phyloP scores from a whole-genome alignment of 1,140 invertebrate species.

The Physella acuta region DNA sequence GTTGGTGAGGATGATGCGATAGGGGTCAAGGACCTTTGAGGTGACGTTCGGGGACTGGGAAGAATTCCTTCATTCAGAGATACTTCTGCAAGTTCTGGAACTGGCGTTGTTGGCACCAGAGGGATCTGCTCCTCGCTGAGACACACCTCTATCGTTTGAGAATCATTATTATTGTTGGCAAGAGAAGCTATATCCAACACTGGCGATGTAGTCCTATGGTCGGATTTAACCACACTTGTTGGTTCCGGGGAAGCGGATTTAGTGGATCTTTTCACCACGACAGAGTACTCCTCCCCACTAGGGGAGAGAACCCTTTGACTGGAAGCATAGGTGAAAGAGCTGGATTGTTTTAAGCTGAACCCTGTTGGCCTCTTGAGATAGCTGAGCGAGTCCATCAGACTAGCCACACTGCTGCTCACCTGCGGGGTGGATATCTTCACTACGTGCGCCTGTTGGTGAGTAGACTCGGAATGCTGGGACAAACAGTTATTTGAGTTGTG shows the following conservation, averaged over 20 bases:
- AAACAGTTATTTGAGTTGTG: not conserved
- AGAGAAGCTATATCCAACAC: not conserved
- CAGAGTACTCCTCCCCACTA: slow-evolving; percentile 15
- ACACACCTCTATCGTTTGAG: not conserved
- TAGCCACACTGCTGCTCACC: not conserved
- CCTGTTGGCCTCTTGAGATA: not conserved
- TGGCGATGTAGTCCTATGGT: not conserved
- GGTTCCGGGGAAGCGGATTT: slow-evolving; percentile 4
- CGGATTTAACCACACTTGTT: not conserved
- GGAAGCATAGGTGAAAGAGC: not conserved
- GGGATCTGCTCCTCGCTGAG: not conserved
- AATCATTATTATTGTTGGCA: not conserved
- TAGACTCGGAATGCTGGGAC: not conserved
- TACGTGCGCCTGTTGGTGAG: not conserved
- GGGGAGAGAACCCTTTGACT: not conserved
- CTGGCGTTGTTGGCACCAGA: slow-evolving; percentile 9
- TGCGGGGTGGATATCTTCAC: no score
- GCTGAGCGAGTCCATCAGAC: not conserved
- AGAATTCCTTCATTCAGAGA: not conserved
- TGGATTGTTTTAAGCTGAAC: not conserved
- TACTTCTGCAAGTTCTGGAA: slow-evolving; percentile 2
- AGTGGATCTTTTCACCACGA: slow-evolving; percentile 17
- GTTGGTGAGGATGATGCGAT: not conserved
- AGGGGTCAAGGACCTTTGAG: not conserved
- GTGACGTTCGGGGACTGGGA: not conserved